These are phyloP conservation scores for Oikopleura dioica DNA, from an alignment of 23 tunicate genomes.

Conservation along the genomic window DNA sequence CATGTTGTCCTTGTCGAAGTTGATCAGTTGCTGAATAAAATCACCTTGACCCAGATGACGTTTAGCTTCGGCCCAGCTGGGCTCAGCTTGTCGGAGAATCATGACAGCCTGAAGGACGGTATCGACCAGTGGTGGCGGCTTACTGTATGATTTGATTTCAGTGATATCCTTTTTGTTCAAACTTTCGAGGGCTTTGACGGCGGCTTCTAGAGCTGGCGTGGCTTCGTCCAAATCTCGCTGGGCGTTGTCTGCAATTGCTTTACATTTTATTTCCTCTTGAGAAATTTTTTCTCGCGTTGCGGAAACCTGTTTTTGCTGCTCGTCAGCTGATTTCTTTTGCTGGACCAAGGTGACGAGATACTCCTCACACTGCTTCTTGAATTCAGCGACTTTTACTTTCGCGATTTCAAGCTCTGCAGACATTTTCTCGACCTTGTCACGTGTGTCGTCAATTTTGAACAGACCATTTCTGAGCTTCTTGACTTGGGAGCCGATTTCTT, in stretches of 20 bases:
- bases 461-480: constrained; percentile 74
- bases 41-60: constrained; percentile 64
- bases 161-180: constrained; percentile 93
- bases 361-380: constrained; percentile 85
- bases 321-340: constrained; percentile 88
- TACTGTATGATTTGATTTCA: constrained; percentile 81
- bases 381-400: constrained; percentile 54
- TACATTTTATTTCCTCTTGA: constrained; percentile 67
- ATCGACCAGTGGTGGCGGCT: constrained; percentile 86
- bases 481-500: constrained; percentile 78
- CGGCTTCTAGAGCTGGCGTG: constrained; percentile 75
- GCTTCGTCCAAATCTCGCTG: constrained; percentile 94
- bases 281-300: constrained; percentile 69
- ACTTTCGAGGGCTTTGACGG: constrained; percentile 76
- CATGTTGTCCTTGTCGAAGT: constrained; percentile 90
- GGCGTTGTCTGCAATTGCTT: constrained; percentile 80
- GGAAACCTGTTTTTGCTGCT: constrained; percentile 74
- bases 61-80: constrained; percentile 94
- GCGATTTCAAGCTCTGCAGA: constrained; percentile 78
- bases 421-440: constrained; percentile 88
- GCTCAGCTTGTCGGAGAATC: constrained; percentile 73
- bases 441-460: constrained; percentile 79
- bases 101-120: constrained; percentile 97
- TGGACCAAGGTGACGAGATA: constrained; percentile 74
- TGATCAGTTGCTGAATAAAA: constrained; percentile 72